Conservation (phyloP, 2,797 vertebrate genomes). For the Chelmon rostratus region DNA sequence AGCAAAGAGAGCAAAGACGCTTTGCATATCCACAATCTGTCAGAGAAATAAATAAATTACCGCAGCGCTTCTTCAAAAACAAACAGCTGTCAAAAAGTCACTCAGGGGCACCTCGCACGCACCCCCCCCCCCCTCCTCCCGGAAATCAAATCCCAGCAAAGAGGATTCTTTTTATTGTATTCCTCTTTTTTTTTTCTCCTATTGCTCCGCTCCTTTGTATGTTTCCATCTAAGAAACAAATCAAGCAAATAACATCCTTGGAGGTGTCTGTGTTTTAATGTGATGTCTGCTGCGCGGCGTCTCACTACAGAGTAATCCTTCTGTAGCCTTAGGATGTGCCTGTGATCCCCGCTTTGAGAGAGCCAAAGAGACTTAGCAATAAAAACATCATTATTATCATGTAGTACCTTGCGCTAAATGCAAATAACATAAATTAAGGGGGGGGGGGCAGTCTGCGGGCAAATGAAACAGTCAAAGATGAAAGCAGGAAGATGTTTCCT, state of each 20-base stretch:
- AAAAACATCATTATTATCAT: conserved; percentile 75
- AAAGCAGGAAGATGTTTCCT: conserved; percentile 52
- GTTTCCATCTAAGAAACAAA: conserved; percentile 72
- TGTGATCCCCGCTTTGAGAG: conserved; percentile 73
- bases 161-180: conserved; percentile 63
- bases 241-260: conserved; percentile 72
- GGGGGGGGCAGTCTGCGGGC: conserved; percentile 63
- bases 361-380: conserved; percentile 72
- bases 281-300: conserved; percentile 62
- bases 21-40: conserved; percentile 78
- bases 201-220: conserved; percentile 61
- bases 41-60: conserved; percentile 82
- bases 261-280: conserved; percentile 70
- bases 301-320: conserved; percentile 69
- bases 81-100: conserved; percentile 84
- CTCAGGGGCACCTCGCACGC: conserved; percentile 61
- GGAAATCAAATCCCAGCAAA: conserved; percentile 69
- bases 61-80: conserved; percentile 71
- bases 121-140: conserved; percentile 27
- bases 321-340: conserved; percentile 68
- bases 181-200: conserved; percentile 46
- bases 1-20: conserved; percentile 61
- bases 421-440: conserved; percentile 76
- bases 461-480: conserved; percentile 61
- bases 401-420: conserved; percentile 68